Conservation (phyloP, 2,888 invertebrate genomes). For the Drosophila meridiana region DNA sequence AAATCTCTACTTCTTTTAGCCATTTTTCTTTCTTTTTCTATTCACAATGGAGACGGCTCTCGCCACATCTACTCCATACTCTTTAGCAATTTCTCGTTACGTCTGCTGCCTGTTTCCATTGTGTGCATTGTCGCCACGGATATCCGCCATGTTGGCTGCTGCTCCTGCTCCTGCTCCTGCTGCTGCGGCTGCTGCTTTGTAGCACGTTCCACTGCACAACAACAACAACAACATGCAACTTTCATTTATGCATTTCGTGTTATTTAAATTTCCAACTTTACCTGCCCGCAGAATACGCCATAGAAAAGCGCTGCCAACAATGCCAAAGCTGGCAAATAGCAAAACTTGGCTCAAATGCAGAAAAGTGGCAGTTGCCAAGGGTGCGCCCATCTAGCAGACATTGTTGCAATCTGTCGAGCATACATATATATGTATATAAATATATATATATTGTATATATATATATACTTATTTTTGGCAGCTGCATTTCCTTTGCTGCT, state of each 20-base stretch:
- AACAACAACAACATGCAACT: slow-evolving; percentile 32
- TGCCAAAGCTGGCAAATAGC: slow-evolving; percentile 66
- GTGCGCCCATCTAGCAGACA: slow-evolving; percentile 24
- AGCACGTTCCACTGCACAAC: slow-evolving; percentile 63
- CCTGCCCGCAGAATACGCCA: slow-evolving; percentile 53
- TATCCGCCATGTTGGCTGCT: slow-evolving; percentile 78
- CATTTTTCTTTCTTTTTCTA: slow-evolving; percentile 3
- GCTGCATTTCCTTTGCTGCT: slow-evolving; percentile 1
- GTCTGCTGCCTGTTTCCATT: slow-evolving; percentile 32
- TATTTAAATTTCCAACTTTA: slow-evolving; percentile 57
- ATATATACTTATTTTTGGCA: slow-evolving; percentile 29
- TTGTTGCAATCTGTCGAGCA: slow-evolving; percentile 73
- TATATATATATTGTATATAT: slow-evolving; percentile 3
- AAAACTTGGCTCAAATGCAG: slow-evolving; percentile 53
- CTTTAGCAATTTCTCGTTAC: slow-evolving; percentile 18
- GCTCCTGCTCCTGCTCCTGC: slow-evolving; percentile 22
- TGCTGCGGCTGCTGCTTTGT: slow-evolving; percentile 49
- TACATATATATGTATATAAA: neutral
- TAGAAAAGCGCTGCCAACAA: slow-evolving; percentile 66
- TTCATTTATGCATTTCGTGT: slow-evolving; percentile 41
- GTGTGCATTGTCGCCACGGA: slow-evolving; percentile 75
- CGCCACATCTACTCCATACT: neutral
- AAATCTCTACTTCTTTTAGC: slow-evolving; percentile 15
- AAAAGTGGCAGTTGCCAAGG: slow-evolving; percentile 25
- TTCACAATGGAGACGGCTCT: slow-evolving; percentile 17